Percentiles rank a stretch among this genome's conserved stretches.
These are phyloP conservation scores for Smutsia gigantea DNA, from an alignment of 2,797 vertebrate species.

Conservation along the genomic window DNA sequence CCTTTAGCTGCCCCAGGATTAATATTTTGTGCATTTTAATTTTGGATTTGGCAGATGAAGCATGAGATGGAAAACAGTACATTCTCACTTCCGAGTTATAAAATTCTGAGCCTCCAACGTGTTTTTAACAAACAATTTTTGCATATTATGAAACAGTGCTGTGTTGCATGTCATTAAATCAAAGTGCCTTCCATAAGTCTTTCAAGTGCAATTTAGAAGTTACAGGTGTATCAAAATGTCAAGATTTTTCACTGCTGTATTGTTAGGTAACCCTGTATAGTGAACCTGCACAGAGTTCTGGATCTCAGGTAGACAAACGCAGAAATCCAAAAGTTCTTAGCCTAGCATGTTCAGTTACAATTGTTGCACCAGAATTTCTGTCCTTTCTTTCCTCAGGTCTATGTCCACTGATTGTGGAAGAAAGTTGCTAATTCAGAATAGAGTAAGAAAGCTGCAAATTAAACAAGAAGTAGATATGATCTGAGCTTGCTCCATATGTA, in stretches of 20 bases:
- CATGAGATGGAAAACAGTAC: neutral
- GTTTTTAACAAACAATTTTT: conserved; percentile 76
- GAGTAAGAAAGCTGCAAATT: conserved; percentile 31
- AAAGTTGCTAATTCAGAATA: conserved; percentile 1
- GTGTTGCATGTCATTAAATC: conserved; percentile 64
- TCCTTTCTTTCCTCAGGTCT: neutral
- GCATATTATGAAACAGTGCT: conserved; percentile 67
- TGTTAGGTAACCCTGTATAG: conserved; percentile 32
- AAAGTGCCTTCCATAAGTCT: conserved; percentile 67
- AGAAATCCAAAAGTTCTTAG: neutral
- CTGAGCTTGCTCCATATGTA: conserved; percentile 24
- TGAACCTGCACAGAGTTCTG: conserved; percentile 23
- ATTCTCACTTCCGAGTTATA: conserved; percentile 6
- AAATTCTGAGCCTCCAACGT: conserved; percentile 48
- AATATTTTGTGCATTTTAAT: conserved; percentile 57
- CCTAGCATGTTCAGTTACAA: neutral
- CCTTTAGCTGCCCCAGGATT: neutral
- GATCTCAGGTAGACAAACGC: conserved; percentile 30
- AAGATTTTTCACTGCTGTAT: conserved; percentile 38
- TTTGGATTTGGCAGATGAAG: conserved; percentile 39
- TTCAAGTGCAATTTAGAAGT: conserved; percentile 53
- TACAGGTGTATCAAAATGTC: conserved; percentile 53
- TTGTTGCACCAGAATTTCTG: neutral
- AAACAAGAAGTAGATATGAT: neutral
- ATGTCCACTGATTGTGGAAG: neutral